phyloP scores from a whole-genome alignment of 2,888 invertebrate genomes.

The Agrochola litura region DNA sequence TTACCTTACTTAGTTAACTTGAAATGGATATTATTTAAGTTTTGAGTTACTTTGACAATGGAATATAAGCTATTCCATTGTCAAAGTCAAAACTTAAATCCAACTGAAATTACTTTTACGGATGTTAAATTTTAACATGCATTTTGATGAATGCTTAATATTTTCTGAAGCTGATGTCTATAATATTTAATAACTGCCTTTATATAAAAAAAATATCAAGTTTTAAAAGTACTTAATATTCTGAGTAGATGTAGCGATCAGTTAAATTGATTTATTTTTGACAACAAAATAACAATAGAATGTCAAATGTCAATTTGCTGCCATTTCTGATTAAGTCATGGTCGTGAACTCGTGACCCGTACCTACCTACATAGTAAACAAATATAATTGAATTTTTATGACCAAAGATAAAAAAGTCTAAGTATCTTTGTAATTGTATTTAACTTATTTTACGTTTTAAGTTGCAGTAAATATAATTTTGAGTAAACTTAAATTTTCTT shows the following conservation, averaged over 20 bases:
- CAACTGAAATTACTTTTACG: neutral
- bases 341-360: slow-evolving; percentile 2
- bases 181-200: too few species aligned
- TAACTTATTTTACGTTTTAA: slow-evolving; percentile 3
- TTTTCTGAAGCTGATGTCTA: neutral
- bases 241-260: neutral
- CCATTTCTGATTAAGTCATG: slow-evolving; percentile 22
- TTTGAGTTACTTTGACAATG: slow-evolving; percentile 2
- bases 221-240: neutral
- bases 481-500: slow-evolving; percentile 21
- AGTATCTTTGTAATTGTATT: neutral
- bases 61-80: too few species aligned
- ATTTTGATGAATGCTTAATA: slow-evolving; percentile 3
- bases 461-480: neutral
- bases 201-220: neutral
- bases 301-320: slow-evolving; percentile 35
- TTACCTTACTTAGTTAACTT: slow-evolving; percentile 14
- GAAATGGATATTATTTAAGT: slow-evolving; percentile 22
- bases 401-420: neutral
- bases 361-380: neutral
- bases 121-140: neutral
- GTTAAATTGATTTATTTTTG: slow-evolving; percentile 24
- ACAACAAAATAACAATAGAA: slow-evolving; percentile 24
- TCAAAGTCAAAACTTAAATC: too few species aligned
- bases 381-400: neutral